Evolutionary conservation across 2,888 invertebrate genomes (phyloP).

Genomic region (Octonoba sinensis): DNA sequence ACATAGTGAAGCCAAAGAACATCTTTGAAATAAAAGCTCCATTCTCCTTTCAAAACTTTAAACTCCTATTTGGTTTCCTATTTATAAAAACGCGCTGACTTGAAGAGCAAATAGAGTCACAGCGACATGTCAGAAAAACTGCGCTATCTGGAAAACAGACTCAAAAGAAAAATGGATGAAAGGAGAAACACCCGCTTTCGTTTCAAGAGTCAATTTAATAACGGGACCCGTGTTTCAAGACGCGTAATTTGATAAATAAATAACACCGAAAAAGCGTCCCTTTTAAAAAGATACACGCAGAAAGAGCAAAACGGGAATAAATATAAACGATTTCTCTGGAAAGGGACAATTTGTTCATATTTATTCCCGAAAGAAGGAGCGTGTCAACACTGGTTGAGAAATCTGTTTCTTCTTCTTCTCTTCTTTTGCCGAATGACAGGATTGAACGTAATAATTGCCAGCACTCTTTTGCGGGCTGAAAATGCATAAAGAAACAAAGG

Average conservation of each 20-base stretch:
- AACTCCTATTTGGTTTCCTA: conserved; percentile 21
- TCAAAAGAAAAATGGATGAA: conserved; percentile 1
- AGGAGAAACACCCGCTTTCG: conserved; percentile 9
- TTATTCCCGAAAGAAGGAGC: conserved; percentile 47
- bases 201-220: conserved; percentile 59
- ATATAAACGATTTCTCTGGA: conserved; percentile 53
- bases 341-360: conserved; percentile 59
- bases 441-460: conserved; percentile 60
- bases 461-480: neutral
- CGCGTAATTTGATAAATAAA: conserved; percentile 60
- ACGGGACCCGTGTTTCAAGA: conserved; percentile 47
- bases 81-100: conserved; percentile 6
- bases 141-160: conserved; percentile 20
- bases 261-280: conserved; percentile 40
- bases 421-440: conserved; percentile 48
- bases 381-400: conserved; percentile 60
- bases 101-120: conserved; percentile 39
- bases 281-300: conserved; percentile 37
- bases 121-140: conserved; percentile 44
- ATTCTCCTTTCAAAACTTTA: conserved; percentile 1
- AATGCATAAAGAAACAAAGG: no score
- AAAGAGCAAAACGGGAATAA: conserved; percentile 28
- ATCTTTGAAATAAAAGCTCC: no score
- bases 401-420: conserved; percentile 57
- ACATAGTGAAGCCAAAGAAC: no score